These are phyloP conservation scores for Eudasyphora cyanicolor DNA, from an alignment of 2,888 invertebrate genomes.

Conservation along the genomic window DNA sequence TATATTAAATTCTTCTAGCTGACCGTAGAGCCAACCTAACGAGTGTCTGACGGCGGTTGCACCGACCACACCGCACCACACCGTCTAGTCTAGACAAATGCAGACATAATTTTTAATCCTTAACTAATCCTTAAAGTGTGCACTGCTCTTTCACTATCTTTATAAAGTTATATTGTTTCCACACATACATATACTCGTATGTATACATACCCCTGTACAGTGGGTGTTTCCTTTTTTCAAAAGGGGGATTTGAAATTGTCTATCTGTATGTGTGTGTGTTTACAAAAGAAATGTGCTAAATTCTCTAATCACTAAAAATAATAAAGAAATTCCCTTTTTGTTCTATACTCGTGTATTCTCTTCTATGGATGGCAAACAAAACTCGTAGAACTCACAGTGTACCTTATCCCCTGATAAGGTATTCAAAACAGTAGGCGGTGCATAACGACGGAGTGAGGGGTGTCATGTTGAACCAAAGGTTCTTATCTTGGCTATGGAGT, in stretches of 20 bases:
- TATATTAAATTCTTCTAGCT: background rate
- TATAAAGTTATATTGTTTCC: background rate
- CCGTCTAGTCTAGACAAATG: slow-evolving; percentile 62
- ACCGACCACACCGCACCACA: background rate
- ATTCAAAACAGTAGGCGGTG: background rate
- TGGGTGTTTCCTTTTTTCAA: background rate
- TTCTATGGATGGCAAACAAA: background rate
- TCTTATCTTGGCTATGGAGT: background rate
- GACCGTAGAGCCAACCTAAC: background rate
- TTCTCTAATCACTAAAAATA: background rate
- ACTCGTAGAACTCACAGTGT: too few relatives aligned
- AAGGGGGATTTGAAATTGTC: background rate
- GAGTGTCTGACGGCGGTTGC: background rate
- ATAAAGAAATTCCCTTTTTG: background rate
- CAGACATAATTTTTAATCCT: slow-evolving; percentile 56
- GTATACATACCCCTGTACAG: background rate
- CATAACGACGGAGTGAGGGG: background rate
- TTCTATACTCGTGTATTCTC: too few relatives aligned
- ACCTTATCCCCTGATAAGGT: background rate
- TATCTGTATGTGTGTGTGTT: background rate
- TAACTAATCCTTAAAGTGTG: slow-evolving; percentile 64
- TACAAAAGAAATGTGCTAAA: background rate
- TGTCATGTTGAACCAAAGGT: too few relatives aligned
- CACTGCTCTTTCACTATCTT: background rate
- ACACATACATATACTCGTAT: too few relatives aligned